A percentile compares a stretch with the other conserved stretches of the same genome.
These are phyloP conservation scores for Lophius piscatorius DNA, from an alignment of 2,113 vertebrate species.

Conservation along the genomic window DNA sequence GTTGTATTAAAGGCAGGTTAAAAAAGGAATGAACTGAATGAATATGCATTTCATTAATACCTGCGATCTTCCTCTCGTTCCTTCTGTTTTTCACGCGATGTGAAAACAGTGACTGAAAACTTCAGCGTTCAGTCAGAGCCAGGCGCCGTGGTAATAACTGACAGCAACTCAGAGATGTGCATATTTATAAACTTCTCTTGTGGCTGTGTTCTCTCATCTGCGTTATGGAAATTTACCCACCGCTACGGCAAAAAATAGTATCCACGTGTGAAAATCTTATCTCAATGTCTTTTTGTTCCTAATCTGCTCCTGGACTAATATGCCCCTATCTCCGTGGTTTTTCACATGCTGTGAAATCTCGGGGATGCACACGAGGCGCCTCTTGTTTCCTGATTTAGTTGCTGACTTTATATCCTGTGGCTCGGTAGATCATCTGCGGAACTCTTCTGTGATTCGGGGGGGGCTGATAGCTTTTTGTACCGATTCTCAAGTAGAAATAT, in stretches of 20 bases:
- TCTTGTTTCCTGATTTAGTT: not conserved
- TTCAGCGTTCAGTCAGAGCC: not conserved
- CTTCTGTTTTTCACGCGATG: no score
- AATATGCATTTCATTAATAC: no score
- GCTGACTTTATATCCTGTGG: not conserved
- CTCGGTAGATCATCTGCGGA: no score
- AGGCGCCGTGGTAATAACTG: not conserved
- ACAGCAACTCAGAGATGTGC: not conserved
- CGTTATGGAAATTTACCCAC: not conserved
- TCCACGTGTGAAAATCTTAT: conserved; percentile 1
- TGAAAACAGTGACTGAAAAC: not conserved
- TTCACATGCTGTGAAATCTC: not conserved
- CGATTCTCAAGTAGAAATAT: no score
- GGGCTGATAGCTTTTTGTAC: no score
- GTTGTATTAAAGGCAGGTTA: no score
- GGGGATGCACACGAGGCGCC: not conserved
- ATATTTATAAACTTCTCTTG: not conserved
- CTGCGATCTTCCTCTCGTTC: no score
- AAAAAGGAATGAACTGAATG: no score
- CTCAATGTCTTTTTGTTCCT: not conserved
- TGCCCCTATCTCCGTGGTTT: not conserved
- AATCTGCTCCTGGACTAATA: not conserved
- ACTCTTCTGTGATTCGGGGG: no score
- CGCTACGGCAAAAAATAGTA: not conserved
- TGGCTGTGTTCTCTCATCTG: not conserved